Evolutionary conservation across 2,888 invertebrate genomes (phyloP), one percentile per base, ranked within the genome.

Genomic region (Volucella bombylans): DNA sequence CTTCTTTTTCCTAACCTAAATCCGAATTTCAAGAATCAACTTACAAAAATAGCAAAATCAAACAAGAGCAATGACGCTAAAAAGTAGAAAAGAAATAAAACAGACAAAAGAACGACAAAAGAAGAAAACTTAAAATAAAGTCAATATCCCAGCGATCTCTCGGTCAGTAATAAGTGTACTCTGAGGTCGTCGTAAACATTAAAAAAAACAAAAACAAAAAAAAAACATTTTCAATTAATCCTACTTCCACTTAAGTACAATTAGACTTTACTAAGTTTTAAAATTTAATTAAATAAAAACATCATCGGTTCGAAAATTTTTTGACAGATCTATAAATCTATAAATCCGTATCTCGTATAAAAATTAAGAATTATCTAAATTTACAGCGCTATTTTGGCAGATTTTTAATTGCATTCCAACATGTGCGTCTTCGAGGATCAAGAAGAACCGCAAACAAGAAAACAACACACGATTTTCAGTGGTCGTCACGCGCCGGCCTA

Each of bases 351-450:
- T 9, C n/a, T 43, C 8, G 6, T 0, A 64, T 12, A 49, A 41
- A 59, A 65, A 57, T 11, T 9, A 52, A 57, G 41, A 61, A 14
- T 23, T 49, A 55, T 71, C 78, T 78, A 59, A 79, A 72, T 79
- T 72, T 72, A 71, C 8, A 52, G 52, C 15, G 43, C 43, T 49
- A 72, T 79, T 72, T 79, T 79, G 72, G 79, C 79, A 79, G 61
- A 67, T 61, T 54, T 65, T 73, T 72, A 79, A 79, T 79, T 79
- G 61, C 79, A 79, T 79, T 72, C 79, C 79, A 67, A 72, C 79
- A 79, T 73, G 79, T 79, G 79, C 79, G 79, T 79, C 79, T 43
- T 52, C 45, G 45, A 65, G 57, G 43, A 69, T 39, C 47, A 31
- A 38, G 18, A 15, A 11, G 43, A 59, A 49, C 6, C 38, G 15